Conservation (phyloP, 2,888 invertebrate genomes). For the Nesidiocoris tenuis region DNA sequence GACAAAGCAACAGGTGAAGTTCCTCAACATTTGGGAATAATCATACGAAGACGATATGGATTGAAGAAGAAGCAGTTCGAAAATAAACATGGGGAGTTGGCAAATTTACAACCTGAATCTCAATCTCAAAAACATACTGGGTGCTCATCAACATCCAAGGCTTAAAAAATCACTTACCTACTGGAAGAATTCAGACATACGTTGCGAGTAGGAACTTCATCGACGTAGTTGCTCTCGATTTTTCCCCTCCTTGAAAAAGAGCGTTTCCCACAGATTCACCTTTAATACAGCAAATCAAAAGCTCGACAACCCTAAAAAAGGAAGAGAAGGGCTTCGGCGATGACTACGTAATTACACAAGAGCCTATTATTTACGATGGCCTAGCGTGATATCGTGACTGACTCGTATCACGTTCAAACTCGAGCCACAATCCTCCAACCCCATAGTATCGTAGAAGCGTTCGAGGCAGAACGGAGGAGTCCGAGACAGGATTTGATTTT, state of each 20-base stretch:
- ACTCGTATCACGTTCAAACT: constrained; percentile 11
- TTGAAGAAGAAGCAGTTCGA: too few species aligned
- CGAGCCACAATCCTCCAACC: neutral
- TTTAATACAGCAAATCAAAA: neutral
- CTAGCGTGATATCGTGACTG: constrained; percentile 26
- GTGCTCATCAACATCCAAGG: too few species aligned
- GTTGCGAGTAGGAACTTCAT: too few species aligned
- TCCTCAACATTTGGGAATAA: too few species aligned
- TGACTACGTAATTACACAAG: constrained; percentile 25
- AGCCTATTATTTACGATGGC: constrained; percentile 21
- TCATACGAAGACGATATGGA: too few species aligned
- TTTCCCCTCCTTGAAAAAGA: neutral
- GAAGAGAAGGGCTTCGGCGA: neutral
- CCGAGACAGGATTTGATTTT: neutral
- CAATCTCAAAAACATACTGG: too few species aligned
- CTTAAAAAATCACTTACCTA: too few species aligned
- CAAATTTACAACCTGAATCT: too few species aligned
- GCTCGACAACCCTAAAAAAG: neutral
- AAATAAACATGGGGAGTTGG: too few species aligned
- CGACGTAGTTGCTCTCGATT: too few species aligned
- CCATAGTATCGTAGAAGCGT: neutral
- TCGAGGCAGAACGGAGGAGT: neutral
- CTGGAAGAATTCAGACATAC: too few species aligned
- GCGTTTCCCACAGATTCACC: neutral
- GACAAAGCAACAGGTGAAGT: too few species aligned